Percentiles rank a stretch among this genome's conserved stretches.
These are phyloP conservation scores for Scortum barcoo DNA, from an alignment of 2,113 vertebrate species.

Conservation along the genomic window DNA sequence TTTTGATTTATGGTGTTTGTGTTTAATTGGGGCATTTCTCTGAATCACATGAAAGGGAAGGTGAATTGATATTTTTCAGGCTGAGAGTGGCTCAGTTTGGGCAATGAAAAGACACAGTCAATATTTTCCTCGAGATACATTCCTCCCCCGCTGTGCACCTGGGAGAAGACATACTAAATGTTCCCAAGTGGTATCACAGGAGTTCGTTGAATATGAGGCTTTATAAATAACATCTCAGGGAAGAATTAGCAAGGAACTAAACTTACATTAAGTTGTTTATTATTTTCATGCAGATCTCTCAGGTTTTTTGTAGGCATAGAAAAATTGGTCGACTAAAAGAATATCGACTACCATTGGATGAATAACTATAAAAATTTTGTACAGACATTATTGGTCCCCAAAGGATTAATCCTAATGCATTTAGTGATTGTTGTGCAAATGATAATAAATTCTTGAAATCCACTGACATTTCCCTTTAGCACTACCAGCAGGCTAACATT, in stretches of 20 bases:
- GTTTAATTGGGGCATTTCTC: slow-evolving; percentile 57
- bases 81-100: slow-evolving; percentile 10
- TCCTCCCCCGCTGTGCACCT: slow-evolving; percentile 9
- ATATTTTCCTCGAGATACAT: slow-evolving; percentile 8
- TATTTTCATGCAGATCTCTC: background rate
- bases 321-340: background rate
- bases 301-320: no score
- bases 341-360: background rate
- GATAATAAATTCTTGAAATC: no score
- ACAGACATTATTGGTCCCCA: background rate
- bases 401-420: background rate
- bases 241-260: slow-evolving; percentile 56
- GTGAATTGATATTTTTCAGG: slow-evolving; percentile 51
- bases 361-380: background rate
- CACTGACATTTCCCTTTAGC: background rate
- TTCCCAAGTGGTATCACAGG: slow-evolving; percentile 36
- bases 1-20: slow-evolving; percentile 61
- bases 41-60: slow-evolving; percentile 52
- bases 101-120: slow-evolving; percentile 11
- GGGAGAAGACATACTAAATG: slow-evolving; percentile 17
- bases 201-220: slow-evolving; percentile 32
- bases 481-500: background rate
- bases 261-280: slow-evolving; percentile 37
- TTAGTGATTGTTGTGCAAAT: no score
- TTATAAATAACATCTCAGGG: slow-evolving; percentile 57